These are phyloP conservation scores for Adelosebastes latens DNA, from an alignment of 2,797 vertebrate genomes.

Conservation along the genomic window DNA sequence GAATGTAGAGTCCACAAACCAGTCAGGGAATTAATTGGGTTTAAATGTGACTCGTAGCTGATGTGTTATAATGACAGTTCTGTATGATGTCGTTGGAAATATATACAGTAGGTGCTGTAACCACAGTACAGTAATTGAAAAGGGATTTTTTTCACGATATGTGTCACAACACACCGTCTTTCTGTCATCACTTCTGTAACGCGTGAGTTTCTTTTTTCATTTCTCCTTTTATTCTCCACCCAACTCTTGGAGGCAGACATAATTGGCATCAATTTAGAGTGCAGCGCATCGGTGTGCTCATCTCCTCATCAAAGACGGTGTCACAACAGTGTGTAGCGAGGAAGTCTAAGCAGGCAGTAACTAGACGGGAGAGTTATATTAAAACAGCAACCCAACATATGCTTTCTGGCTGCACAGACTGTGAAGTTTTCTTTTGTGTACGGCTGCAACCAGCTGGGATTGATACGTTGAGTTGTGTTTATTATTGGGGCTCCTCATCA, in stretches of 20 bases:
- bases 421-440: neutral
- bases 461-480: neutral
- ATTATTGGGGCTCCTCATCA: neutral
- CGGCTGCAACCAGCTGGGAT: neutral
- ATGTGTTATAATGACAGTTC: neutral
- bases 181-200: neutral
- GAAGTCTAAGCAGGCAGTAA: neutral
- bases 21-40: neutral
- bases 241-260: neutral
- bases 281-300: neutral
- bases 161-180: neutral
- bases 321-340: constrained; percentile 15
- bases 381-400: neutral
- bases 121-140: neutral
- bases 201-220: neutral
- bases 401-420: neutral
- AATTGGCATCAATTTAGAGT: constrained; percentile 29
- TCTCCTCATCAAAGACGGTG: constrained; percentile 24
- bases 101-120: neutral
- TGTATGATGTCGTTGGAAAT: neutral
- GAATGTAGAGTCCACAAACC: neutral
- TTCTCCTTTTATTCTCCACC: neutral
- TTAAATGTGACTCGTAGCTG: neutral
- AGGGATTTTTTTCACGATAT: neutral
- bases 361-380: neutral